Percentiles rank a stretch among this genome's conserved stretches.
These are phyloP conservation scores for Oasisia sp. DNA, from an alignment of 2,888 invertebrate genomes.

Conservation along the genomic window DNA sequence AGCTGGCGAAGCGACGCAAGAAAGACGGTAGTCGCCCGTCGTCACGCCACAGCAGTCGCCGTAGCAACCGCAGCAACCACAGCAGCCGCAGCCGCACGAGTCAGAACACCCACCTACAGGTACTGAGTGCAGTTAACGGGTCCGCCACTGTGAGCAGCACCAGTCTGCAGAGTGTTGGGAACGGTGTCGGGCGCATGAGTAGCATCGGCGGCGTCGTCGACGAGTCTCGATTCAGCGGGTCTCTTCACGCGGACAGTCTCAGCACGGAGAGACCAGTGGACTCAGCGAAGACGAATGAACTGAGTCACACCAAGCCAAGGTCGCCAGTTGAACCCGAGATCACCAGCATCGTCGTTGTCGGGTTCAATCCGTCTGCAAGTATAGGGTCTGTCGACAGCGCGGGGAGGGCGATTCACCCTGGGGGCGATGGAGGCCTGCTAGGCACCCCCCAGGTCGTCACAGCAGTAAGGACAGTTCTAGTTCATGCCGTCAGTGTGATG, in stretches of 20 bases:
- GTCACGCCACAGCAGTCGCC: neutral
- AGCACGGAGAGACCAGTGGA: neutral
- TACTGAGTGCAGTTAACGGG: conserved; percentile 29
- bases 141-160: conserved; percentile 22
- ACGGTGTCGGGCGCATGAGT: conserved; percentile 20
- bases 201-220: neutral
- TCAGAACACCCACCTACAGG: conserved; percentile 29
- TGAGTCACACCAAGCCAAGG: neutral
- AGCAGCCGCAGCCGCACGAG: neutral
- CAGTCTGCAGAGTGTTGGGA: conserved; percentile 27
- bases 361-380: conserved; percentile 4
- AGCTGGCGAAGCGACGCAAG: conserved; percentile 22
- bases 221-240: neutral
- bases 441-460: neutral
- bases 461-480: neutral
- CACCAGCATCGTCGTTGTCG: neutral
- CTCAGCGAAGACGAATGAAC: neutral
- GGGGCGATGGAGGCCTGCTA: neutral
- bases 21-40: neutral
- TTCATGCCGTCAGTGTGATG: neutral
- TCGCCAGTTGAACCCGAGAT: neutral
- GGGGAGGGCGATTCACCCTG: neutral
- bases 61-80: neutral
- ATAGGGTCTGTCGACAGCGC: neutral
- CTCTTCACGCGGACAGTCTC: neutral